These are phyloP conservation scores for Phyllostomus hastatus DNA, from an alignment of 2,113 vertebrate genomes.

Conservation along the genomic window DNA sequence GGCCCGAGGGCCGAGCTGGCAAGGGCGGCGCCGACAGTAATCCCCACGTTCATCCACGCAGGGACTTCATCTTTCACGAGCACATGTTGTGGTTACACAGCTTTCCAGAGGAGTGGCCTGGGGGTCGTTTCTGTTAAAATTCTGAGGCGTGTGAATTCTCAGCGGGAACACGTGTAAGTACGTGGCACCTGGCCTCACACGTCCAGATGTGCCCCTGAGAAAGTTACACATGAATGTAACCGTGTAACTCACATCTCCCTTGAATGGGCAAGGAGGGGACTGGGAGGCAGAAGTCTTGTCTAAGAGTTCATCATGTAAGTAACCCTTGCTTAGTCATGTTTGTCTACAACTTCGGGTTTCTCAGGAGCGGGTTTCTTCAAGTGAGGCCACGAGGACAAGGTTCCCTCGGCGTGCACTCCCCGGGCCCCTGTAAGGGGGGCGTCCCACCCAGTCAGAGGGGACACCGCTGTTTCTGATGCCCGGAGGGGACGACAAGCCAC, in stretches of 20 bases:
- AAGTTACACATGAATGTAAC: neutral
- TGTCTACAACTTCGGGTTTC: slow-evolving; percentile 11
- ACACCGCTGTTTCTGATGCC: neutral
- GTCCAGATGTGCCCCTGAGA: neutral
- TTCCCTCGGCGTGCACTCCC: neutral
- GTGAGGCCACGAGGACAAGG: neutral
- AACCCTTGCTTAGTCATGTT: neutral
- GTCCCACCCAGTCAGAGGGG: neutral
- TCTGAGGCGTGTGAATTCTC: neutral
- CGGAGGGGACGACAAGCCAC: no score
- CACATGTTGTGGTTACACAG: neutral
- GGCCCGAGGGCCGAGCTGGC: neutral
- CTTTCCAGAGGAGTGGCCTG: slow-evolving; percentile 19
- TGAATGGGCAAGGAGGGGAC: neutral
- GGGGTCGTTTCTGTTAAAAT: slow-evolving; percentile 1
- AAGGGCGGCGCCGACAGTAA: neutral
- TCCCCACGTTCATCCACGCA: neutral
- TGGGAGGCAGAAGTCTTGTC: neutral
- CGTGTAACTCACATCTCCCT: neutral
- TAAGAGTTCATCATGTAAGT: slow-evolving; percentile 7
- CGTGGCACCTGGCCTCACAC: neutral
- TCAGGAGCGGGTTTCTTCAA: slow-evolving; percentile 14
- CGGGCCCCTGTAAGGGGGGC: neutral
- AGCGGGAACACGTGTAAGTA: neutral
- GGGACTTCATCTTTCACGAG: neutral